Evolutionary conservation across 2,113 vertebrate species (phyloP).

Genomic region (Chascanopsetta lugubris): DNA sequence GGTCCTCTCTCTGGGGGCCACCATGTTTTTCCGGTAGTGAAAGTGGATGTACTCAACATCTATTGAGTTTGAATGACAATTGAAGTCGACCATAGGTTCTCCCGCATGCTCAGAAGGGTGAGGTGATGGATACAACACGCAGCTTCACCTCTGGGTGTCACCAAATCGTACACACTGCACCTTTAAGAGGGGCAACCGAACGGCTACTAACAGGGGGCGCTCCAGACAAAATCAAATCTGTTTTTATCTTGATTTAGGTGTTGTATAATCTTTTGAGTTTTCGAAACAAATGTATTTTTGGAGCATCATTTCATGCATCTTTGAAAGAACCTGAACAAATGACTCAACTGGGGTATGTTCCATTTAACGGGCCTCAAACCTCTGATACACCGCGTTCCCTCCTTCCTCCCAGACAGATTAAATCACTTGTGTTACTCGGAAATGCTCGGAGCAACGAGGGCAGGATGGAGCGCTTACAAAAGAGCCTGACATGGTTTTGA

Average conservation of each 20-base stretch:
- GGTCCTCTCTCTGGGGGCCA: too few species aligned
- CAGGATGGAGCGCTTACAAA: conserved; percentile 66
- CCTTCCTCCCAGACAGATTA: conserved; percentile 71
- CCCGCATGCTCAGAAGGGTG: too few species aligned
- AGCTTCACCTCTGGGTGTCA: too few species aligned
- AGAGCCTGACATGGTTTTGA: conserved; percentile 67
- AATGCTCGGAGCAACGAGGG: conserved; percentile 70
- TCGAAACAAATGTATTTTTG: conserved; percentile 1
- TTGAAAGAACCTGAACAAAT: conserved; percentile 22
- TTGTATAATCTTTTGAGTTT: neutral
- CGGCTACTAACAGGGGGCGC: conserved; percentile 53
- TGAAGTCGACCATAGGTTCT: too few species aligned
- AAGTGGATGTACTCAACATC: too few species aligned
- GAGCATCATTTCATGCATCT: conserved; percentile 39
- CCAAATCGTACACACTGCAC: too few species aligned
- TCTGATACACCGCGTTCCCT: conserved; percentile 48
- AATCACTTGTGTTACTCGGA: conserved; percentile 75
- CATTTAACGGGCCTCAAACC: conserved; percentile 30
- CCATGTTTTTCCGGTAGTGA: too few species aligned
- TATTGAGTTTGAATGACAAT: too few species aligned
- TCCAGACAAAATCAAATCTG: neutral
- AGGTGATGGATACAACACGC: too few species aligned
- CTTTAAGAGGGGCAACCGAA: too few species aligned
- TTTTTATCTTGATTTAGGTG: conserved; percentile 8
- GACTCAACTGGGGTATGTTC: conserved; percentile 11